phyloP scores from a whole-genome alignment of 2,888 invertebrate species.

The Aquatica leii region DNA sequence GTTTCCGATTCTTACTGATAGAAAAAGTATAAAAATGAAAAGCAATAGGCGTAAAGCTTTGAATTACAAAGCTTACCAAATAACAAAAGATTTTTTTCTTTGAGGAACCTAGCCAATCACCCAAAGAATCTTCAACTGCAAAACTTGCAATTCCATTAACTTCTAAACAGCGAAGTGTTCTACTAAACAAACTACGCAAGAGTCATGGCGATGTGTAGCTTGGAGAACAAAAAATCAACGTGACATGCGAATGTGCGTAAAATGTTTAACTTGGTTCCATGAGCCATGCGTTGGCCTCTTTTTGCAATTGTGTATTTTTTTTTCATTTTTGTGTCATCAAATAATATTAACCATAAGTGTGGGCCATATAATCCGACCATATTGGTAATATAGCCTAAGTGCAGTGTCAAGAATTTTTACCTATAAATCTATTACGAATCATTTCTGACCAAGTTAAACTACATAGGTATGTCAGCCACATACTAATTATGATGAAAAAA shows the following conservation, averaged over 20 bases:
- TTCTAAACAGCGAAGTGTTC: not conserved
- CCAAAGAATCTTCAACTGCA: not conserved
- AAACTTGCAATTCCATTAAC: not conserved
- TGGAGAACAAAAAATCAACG: not conserved
- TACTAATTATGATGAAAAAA: not conserved
- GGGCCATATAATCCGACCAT: too few relatives aligned
- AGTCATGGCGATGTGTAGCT: too few relatives aligned
- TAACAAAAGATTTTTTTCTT: too few relatives aligned
- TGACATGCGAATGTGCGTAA: conserved; percentile 1
- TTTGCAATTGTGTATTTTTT: not conserved
- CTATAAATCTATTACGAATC: not conserved
- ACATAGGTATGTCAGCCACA: not conserved
- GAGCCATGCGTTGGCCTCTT: not conserved
- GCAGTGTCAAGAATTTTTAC: too few relatives aligned
- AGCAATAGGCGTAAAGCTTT: too few relatives aligned
- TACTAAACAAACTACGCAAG: not conserved
- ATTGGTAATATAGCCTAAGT: too few relatives aligned
- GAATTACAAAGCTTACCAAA: too few relatives aligned
- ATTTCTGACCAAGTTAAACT: not conserved
- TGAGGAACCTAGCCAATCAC: not conserved
- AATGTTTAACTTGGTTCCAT: not conserved
- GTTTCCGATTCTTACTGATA: not conserved
- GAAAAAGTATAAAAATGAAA: not conserved
- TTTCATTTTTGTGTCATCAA: not conserved
- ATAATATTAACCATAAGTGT: not conserved